Conservation (phyloP, 1,140 invertebrate genomes). For the Pseudomyrmex flavicornis region DNA sequence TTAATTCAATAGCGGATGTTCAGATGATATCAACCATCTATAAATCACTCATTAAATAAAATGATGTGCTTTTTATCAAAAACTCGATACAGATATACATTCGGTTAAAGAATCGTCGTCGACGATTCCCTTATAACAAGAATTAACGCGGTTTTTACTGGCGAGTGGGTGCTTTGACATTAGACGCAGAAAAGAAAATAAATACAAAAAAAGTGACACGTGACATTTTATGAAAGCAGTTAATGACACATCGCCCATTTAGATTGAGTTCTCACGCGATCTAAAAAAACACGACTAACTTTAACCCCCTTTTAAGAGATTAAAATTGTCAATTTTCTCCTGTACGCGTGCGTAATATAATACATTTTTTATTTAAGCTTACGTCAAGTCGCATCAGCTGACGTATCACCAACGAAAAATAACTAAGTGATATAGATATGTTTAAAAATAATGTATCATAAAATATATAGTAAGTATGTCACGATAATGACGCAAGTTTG, state of each 20-base stretch:
- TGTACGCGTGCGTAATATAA: neutral
- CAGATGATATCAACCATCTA: no score
- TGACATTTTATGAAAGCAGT: slow-evolving; percentile 32
- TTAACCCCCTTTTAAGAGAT: neutral
- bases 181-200: slow-evolving; percentile 12
- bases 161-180: slow-evolving; percentile 46
- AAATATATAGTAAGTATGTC: no score
- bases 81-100: slow-evolving; percentile 65
- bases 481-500: neutral
- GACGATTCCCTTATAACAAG: slow-evolving; percentile 22
- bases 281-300: neutral
- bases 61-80: slow-evolving; percentile 53
- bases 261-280: neutral
- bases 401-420: no score
- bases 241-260: slow-evolving; percentile 20
- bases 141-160: slow-evolving; percentile 34
- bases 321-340: neutral
- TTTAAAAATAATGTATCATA: no score
- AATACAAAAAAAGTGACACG: neutral
- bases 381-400: no score
- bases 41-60: no score
- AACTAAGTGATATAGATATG: no score
- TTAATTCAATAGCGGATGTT: no score
- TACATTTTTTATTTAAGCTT: neutral
- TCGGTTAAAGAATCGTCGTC: slow-evolving; percentile 59